Conservation (phyloP, 2,113 vertebrate species). For the Xenopus laevis region DNA sequence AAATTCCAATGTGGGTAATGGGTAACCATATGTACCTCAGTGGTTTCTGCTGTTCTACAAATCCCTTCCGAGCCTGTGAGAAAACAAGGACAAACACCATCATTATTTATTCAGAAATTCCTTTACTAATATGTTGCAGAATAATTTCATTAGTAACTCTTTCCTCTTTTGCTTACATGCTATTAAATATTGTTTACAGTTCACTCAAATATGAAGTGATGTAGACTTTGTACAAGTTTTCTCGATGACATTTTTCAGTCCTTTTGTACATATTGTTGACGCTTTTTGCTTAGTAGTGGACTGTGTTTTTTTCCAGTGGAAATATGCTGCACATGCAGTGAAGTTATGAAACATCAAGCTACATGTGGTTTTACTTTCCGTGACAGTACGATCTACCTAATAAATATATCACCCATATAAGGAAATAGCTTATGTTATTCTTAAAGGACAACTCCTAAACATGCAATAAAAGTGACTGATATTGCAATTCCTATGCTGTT, state of each 20-base stretch:
- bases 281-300: neutral
- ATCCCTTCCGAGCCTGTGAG: neutral
- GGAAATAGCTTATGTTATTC: neutral
- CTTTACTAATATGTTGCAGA: no score
- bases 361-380: slow-evolving; percentile 29
- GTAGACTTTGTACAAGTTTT: no score
- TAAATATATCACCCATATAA: neutral
- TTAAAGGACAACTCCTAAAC: no score
- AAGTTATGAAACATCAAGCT: slow-evolving; percentile 20
- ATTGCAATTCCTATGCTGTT: no score
- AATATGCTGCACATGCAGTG: neutral
- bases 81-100: neutral
- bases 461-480: no score
- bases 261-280: neutral
- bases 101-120: no score
- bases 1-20: slow-evolving; percentile 1
- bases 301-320: neutral
- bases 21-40: neutral
- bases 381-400: slow-evolving; percentile 13
- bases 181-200: no score
- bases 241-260: neutral
- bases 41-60: slow-evolving; percentile 11
- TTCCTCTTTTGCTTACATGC: no score
- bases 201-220: no score
- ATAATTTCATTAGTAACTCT: neutral